A percentile compares a stretch with the other conserved stretches of the same genome.
phyloP scores from a whole-genome alignment of 2,888 invertebrate genomes.

The Thecophora atra region DNA sequence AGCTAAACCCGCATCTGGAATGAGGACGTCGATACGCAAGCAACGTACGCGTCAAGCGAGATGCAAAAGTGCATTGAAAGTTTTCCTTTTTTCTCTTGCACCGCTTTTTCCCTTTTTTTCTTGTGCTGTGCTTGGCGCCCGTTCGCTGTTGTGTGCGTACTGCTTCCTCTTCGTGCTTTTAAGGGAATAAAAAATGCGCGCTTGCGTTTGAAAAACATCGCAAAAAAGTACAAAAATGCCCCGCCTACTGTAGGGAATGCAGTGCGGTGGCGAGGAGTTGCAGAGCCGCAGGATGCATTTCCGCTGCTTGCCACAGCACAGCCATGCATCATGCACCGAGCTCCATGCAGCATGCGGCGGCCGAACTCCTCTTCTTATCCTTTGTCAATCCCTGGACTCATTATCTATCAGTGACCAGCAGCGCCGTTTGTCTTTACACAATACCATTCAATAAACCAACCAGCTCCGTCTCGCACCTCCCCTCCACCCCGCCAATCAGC shows the following conservation, averaged over 20 bases:
- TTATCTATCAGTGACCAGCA: constrained; percentile 31
- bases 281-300: constrained; percentile 23
- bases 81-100: constrained; percentile 33
- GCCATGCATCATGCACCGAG: constrained; percentile 18
- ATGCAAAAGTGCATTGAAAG: constrained; percentile 27
- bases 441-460: neutral
- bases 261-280: constrained; percentile 12
- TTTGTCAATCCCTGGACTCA: constrained; percentile 17
- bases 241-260: constrained; percentile 55
- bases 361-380: neutral
- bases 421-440: neutral
- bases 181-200: constrained; percentile 62
- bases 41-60: constrained; percentile 23
- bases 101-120: constrained; percentile 24
- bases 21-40: neutral
- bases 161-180: constrained; percentile 42
- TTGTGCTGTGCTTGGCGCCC: neutral
- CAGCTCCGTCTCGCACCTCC: neutral
- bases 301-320: constrained; percentile 42
- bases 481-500: neutral
- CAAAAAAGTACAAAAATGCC: constrained; percentile 61
- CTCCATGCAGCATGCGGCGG: neutral
- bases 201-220: constrained; percentile 61
- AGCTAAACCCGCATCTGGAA: constrained; percentile 51
- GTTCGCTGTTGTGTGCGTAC: constrained; percentile 7